phyloP scores from a whole-genome alignment of 2,797 vertebrate species.

The Zalophus californianus region DNA sequence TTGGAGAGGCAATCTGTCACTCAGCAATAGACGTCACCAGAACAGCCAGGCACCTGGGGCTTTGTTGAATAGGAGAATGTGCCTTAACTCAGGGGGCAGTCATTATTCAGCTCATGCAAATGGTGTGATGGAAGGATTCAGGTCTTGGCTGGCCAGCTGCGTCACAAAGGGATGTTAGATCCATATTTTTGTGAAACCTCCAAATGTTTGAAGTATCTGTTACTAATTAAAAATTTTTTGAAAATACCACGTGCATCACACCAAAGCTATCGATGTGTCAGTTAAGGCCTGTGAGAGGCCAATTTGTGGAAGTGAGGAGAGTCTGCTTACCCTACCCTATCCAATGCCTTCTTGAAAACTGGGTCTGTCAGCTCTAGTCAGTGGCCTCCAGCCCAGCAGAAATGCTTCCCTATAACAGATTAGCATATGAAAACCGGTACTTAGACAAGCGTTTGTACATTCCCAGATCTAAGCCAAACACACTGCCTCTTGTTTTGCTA shows the following conservation, averaged over 20 bases:
- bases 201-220: not conserved
- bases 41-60: not conserved
- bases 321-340: too few relatives aligned
- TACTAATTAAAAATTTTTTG: not conserved
- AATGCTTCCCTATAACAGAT: not conserved
- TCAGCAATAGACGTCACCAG: too few relatives aligned
- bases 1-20: not conserved
- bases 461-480: conserved; percentile 52
- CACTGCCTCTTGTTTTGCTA: conserved; percentile 50
- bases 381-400: not conserved
- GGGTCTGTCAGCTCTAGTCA: not conserved
- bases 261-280: not conserved
- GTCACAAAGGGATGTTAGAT: not conserved
- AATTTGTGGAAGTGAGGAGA: not conserved
- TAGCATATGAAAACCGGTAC: conserved; percentile 44
- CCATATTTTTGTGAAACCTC: not conserved
- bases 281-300: not conserved
- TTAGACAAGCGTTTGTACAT: not conserved
- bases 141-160: not conserved
- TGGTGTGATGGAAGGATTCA: not conserved
- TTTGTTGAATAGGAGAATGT: not conserved
- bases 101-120: not conserved
- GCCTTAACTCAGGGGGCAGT: not conserved
- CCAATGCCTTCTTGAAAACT: not conserved
- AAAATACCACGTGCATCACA: not conserved